A percentile compares a stretch with the other conserved stretches of the same genome.
Evolutionary conservation across 2,113 vertebrate species (phyloP).

Genomic region (Trachemys scripta): DNA sequence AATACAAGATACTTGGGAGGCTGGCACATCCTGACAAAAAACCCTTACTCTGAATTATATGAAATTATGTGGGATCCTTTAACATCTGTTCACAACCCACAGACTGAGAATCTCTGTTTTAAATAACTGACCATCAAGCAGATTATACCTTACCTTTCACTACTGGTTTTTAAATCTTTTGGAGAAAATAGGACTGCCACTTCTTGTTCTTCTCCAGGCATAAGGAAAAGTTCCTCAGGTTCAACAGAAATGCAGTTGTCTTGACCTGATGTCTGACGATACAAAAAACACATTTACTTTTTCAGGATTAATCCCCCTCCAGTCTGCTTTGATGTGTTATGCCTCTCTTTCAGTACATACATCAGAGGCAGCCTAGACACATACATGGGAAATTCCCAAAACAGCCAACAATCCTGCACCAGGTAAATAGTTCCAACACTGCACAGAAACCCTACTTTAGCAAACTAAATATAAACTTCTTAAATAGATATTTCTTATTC

Average conservation of each 20-base stretch:
- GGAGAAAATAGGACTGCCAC: conserved; percentile 86
- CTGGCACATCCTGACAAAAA: not conserved
- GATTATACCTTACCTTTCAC: conserved; percentile 83
- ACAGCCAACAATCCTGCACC: not conserved
- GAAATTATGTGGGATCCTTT: not conserved
- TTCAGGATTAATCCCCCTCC: not conserved
- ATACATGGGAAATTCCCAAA: not conserved
- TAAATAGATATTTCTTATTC: not conserved
- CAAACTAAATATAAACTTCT: not conserved
- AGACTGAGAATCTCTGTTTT: not conserved
- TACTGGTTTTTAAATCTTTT: conserved; percentile 55
- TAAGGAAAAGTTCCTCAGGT: conserved; percentile 86
- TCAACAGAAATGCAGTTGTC: conserved; percentile 86
- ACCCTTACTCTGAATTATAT: not conserved
- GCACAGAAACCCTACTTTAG: not conserved
- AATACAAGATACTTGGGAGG: not conserved
- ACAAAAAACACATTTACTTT: not conserved
- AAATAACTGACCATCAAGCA: not conserved
- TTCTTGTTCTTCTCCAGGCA: conserved; percentile 85
- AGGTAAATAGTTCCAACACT: not conserved
- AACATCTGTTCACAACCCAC: not conserved
- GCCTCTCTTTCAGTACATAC: not conserved
- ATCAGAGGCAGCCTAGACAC: not conserved
- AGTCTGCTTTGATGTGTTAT: not conserved
- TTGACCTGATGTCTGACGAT: conserved; percentile 79